Base-by-base conservation (phyloP, 2,113 vertebrate genomes). In the Thunnus thynnus region DNA sequence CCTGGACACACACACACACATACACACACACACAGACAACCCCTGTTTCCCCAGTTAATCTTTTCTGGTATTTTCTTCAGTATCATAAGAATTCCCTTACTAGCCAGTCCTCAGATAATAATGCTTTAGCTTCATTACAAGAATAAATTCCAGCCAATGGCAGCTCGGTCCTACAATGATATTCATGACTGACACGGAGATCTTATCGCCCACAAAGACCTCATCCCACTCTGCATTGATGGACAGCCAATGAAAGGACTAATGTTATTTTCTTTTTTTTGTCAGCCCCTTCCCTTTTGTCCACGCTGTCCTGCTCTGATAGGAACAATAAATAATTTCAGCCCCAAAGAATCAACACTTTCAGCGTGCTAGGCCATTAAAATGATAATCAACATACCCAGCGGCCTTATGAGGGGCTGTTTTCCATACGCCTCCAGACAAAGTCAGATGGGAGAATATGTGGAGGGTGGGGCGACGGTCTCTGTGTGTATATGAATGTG, bases 261-360 rank as follows among this genome's bases (percentile, higher is more conserved):
- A 52, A 56, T 75, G 69, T 22, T 20, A 30, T 50, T 52, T 32
- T 70, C 18, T 65, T 30, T 54, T 20, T 61, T 67, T 30, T 25
- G 62, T 47, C 67, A 48, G 20, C 47, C 27, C 66, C 27, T 65
- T 79, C 25, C 50, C 25, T 30, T 86, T 86, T 77, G 62, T 88
- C 47, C 67, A 32, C 36, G 4, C 18, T 32, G 9, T 76, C 66
- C 54, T 5, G 5, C 76, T 80, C 73, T 68, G 48, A 84, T 72
- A 61, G 64, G 80, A 78, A 76, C 32, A 84, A 87, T 77, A 88
- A 79, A 89, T 84, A 57, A 91, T 83, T 86, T 72, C 11, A 36
- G 54, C 30, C 56, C 65, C 22, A 80, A 65, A 77, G 65, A 82
- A 78, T 76, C 46, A 78, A 83, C 83, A 72, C 78, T 76, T 86